These are phyloP conservation scores for Solenodon paradoxus DNA, from an alignment of 2,113 vertebrate species.

Conservation along the genomic window DNA sequence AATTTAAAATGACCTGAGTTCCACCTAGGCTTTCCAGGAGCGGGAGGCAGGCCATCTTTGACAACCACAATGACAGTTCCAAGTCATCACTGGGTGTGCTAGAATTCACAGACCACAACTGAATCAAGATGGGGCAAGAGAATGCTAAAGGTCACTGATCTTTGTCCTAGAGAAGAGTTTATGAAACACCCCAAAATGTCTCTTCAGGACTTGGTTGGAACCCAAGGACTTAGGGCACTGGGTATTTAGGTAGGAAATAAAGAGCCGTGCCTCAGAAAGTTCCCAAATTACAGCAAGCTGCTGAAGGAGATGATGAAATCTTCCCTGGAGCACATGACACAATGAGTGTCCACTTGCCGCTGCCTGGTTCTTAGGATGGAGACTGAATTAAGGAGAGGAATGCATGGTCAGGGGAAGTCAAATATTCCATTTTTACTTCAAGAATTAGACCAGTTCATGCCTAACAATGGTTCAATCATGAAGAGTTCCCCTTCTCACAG, in stretches of 20 bases:
- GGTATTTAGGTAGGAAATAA: background rate
- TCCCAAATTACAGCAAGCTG: background rate
- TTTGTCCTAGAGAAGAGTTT: background rate
- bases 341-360: fast-evolving
- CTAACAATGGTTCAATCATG: background rate
- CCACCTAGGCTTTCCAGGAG: background rate
- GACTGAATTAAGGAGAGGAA: background rate
- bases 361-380: background rate
- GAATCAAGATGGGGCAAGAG: background rate
- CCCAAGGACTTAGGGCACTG: background rate
- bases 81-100: background rate
- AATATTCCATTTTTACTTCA: background rate
- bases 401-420: background rate
- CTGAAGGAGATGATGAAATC: background rate
- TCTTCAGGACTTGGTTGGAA: background rate
- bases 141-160: background rate
- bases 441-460: background rate
- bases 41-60: fast-evolving
- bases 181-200: background rate
- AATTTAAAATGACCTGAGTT: background rate
- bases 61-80: too few species aligned
- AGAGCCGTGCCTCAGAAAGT: background rate
- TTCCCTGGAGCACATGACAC: background rate
- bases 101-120: background rate
- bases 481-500: background rate